Evolutionary conservation across 2,888 invertebrate species (phyloP).

Genomic region (Hypsopygia costalis): DNA sequence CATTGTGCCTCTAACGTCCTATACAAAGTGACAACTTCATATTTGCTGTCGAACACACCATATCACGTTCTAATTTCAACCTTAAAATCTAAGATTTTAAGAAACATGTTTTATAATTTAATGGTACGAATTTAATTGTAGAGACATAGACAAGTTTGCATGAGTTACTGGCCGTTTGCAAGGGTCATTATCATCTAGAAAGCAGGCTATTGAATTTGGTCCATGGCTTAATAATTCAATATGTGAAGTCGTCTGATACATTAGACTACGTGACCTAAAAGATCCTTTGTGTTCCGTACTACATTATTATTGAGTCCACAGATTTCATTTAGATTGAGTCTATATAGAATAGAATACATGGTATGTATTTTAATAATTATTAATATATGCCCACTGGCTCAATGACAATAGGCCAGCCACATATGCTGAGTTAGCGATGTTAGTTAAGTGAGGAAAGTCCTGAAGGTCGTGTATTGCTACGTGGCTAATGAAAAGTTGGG

Average conservation of each 20-base stretch:
- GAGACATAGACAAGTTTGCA: constrained; percentile 54
- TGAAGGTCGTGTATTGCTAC: too few relatives aligned
- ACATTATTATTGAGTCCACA: too few relatives aligned
- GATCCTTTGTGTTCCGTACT: constrained; percentile 4
- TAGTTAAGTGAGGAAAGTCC: too few relatives aligned
- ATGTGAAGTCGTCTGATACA: constrained; percentile 35
- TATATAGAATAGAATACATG: too few relatives aligned
- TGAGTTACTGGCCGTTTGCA: constrained; percentile 62
- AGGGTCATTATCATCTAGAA: constrained; percentile 64
- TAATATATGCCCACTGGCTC: too few relatives aligned
- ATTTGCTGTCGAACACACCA: constrained; percentile 18
- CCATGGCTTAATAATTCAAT: constrained; percentile 55
- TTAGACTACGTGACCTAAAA: constrained; percentile 17
- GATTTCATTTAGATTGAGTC: too few relatives aligned
- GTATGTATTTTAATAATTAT: too few relatives aligned
- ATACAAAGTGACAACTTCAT: constrained; percentile 32
- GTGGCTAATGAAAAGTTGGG: too few relatives aligned
- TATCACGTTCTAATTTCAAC: constrained; percentile 17
- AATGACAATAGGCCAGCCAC: too few relatives aligned
- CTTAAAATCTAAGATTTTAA: constrained; percentile 20
- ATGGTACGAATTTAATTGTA: constrained; percentile 17
- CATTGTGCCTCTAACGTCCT: constrained; percentile 67
- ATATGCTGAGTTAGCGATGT: too few relatives aligned
- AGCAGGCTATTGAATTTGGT: constrained; percentile 55
- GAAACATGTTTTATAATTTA: constrained; percentile 1